Evolutionary conservation across 2,797 vertebrate species (phyloP), one percentile per base, ranked within the genome.

Genomic region (Etheostoma perlongum): DNA sequence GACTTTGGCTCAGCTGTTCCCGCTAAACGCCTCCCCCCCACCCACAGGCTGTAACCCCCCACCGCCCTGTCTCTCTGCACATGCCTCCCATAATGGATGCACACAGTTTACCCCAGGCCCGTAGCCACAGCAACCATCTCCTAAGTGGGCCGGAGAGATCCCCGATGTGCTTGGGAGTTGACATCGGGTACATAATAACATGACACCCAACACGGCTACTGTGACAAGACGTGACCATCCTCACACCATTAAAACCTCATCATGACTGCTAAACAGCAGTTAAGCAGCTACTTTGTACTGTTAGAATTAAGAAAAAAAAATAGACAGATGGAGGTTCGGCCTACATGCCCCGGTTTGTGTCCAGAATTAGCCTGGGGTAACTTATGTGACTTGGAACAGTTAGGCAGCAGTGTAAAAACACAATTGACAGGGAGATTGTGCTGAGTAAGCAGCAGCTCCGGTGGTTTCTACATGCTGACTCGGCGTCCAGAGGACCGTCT

Each of bases 41-140:
- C 27, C 27, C 27, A 27, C 27, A 73, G 78, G 85, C 79, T 73
- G 18, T 66, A 75, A 70, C 55, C 78, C 73, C 71, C 42, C 59
- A 54, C 74, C 55, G 59, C 77, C 72, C 77, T 12, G 27, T 83
- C 82, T 90, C 82, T 72, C 66, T 84, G 79, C 91, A 90, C 89
- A 90, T 74, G 84, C 61, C 88, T 90, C 85, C 85, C 60, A 46
- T 91, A 89, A 92, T 92, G 83, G 84, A 92, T 88, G 88, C 87
- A 76, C 89, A 82, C 44, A 16, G 63, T 4, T 76, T 54, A 23
- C 93, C 87, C 62, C 4, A 1, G 89, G 83, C 74, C 58, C 16
- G 85, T 94, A 85, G 82, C 82, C 91, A 93, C 70, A 79, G 90
- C 85, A 94, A 95, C 94, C 71, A 12, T 46, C 79, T 81, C 82